Evolutionary conservation across 1,140 invertebrate species (phyloP), one percentile per base, ranked within the genome.

Genomic region (Solen grandis): DNA sequence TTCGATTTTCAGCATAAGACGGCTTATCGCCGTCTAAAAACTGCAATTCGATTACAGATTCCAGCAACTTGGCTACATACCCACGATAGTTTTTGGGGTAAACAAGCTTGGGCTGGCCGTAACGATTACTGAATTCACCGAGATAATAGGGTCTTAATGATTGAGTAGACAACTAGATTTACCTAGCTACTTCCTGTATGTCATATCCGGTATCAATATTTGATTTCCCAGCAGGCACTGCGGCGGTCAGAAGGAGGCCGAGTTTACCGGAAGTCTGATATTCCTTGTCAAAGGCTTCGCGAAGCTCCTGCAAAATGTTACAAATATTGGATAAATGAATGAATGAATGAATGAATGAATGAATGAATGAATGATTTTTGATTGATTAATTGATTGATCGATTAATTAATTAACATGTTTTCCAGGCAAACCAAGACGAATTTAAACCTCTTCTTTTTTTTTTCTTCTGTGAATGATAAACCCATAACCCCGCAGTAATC

Each of bases 371-470:
- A n/a, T n/a, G n/a, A n/a, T n/a, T n/a, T n/a, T n/a, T n/a, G n/a
- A n/a, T n/a, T n/a, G n/a, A n/a, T n/a, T n/a, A n/a, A n/a, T n/a
- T n/a, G n/a, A n/a, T n/a, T n/a, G n/a, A n/a, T n/a, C n/a, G n/a
- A n/a, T n/a, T n/a, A n/a, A n/a, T n/a, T n/a, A n/a, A n/a, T n/a
- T n/a, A n/a, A n/a, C n/a, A n/a, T n/a, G n/a, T n/a, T n/a, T n/a
- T n/a, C n/a, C 52, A 5, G 14, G 57, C 35, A 85, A 85, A n/a
- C 76, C 80, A 29, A 96, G 94, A 82, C 96, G 84, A 8, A 94
- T 94, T 1, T 96, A 95, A 83, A 95, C 95, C 94, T 5, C 97
- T n/a, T n/a, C n/a, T n/a, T n/a, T n/a, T n/a, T n/a, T n/a, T n/a
- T n/a, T n/a, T n/a, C n/a, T n/a, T n/a, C n/a, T n/a, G n/a, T n/a